These are phyloP conservation scores for Ectemnius continuus DNA, from an alignment of 2,888 invertebrate genomes.

Conservation along the genomic window DNA sequence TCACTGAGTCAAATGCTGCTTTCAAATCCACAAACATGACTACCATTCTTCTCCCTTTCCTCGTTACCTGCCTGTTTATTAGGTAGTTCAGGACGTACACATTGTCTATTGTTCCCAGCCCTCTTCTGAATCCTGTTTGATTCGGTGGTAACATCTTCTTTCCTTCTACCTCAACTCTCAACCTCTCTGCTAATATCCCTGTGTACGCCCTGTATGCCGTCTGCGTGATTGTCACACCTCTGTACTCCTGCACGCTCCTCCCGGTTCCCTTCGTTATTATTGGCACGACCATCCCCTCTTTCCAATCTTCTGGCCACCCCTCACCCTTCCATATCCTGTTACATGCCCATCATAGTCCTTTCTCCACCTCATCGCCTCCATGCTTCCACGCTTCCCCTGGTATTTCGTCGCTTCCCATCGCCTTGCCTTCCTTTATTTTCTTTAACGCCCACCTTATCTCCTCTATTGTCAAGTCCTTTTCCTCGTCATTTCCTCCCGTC, in stretches of 20 bases:
- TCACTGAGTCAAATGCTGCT: background rate
- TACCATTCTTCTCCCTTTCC: background rate
- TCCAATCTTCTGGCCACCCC: slow-evolving; percentile 4
- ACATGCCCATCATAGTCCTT: background rate
- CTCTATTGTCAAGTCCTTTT: background rate
- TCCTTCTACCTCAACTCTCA: background rate
- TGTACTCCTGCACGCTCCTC: background rate
- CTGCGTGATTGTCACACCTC: background rate
- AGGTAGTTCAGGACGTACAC: slow-evolving; percentile 1
- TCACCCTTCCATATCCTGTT: background rate
- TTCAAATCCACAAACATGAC: background rate
- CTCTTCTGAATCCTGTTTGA: slow-evolving; percentile 1
- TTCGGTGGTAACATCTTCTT: background rate
- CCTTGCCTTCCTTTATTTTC: background rate
- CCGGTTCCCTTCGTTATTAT: background rate
- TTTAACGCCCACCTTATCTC: background rate
- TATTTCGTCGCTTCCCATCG: background rate
- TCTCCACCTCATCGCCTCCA: background rate
- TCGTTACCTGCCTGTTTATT: background rate
- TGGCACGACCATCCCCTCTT: background rate
- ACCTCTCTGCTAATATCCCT: background rate
- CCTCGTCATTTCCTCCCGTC: background rate
- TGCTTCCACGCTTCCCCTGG: background rate
- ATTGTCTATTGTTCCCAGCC: background rate
- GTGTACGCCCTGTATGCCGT: background rate